phyloP scores from a whole-genome alignment of 1,140 invertebrate species.

The Drosophila pruinosa region DNA sequence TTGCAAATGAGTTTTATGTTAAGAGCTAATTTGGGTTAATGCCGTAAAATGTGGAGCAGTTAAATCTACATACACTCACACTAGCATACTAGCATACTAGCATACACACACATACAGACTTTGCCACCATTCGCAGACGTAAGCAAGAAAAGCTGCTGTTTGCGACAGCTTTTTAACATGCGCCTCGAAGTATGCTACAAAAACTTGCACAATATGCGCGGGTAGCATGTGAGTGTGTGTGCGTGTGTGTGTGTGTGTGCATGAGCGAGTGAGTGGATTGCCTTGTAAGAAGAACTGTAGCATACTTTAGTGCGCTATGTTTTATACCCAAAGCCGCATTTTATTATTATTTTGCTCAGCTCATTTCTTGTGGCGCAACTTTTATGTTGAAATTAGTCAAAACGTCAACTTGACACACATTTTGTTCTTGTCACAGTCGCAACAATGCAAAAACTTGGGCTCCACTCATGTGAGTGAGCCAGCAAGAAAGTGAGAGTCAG shows the following conservation, averaged over 20 bases:
- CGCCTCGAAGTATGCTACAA: constrained; percentile 67
- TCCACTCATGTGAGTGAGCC: not conserved
- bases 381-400: constrained; percentile 76
- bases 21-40: constrained; percentile 80
- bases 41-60: constrained; percentile 77
- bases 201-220: constrained; percentile 65
- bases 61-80: constrained; percentile 56
- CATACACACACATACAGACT: not conserved
- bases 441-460: constrained; percentile 49
- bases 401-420: constrained; percentile 81
- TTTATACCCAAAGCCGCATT: constrained; percentile 41
- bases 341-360: constrained; percentile 37
- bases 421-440: constrained; percentile 30
- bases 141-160: constrained; percentile 30
- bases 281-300: constrained; percentile 54
- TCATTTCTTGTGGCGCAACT: not conserved
- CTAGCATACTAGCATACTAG: not conserved
- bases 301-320: constrained; percentile 59
- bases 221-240: not conserved
- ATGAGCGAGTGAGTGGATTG: constrained; percentile 13
- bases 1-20: constrained; percentile 75
- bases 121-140: not conserved
- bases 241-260: not conserved
- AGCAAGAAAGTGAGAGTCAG: not conserved
- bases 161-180: constrained; percentile 55